Base-by-base conservation (phyloP, 2,888 invertebrate genomes). In the Chaetoderma sp. region DNA sequence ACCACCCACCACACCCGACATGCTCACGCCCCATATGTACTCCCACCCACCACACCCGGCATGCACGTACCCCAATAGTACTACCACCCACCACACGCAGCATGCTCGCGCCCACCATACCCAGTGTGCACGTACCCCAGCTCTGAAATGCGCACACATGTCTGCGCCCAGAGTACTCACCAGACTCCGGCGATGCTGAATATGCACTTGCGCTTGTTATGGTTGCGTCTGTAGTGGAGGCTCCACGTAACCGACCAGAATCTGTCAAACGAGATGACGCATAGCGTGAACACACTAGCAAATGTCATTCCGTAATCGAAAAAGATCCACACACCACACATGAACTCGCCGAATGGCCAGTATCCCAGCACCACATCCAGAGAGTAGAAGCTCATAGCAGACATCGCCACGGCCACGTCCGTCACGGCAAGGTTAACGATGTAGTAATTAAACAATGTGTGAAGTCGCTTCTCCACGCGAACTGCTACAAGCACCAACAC, bases 221-320 rank as follows among this genome's bases (percentile, higher is more conserved):
- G 76, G 65, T 78, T 68, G 2, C 60, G 55, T 8, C 76, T 66
- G 62, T 81, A 81, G 59, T 79, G 76, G 18, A 78, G 33, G 23
- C 72, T 72, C 79, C 79, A 78, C 6, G 70, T 71, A 16, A 82
- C 78, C 1, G 78, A 73, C 82, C 82, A 82, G 47, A 77, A 77
- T 45, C 83, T 69, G 70, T 83, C 83, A 5, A 78, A 45, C 0
- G 83, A 81, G 36, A 86, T 85, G 32, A 82, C 82, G 28, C 83
- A 77, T 8, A 86, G 71, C 1, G 85, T 84, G 70, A 83, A 84
- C 44, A 85, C 85, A 0, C 82, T 82, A 16, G 84, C 83, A 63
- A 86, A 85, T 10, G 84, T 85, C 84, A 83, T 83, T 25, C 81
- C 83, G 68, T 84, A 86, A 66, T 86, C 86, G 67, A 78, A 82